Conservation (phyloP, 2,888 invertebrate species). For the Dicranocentrus wangi region DNA sequence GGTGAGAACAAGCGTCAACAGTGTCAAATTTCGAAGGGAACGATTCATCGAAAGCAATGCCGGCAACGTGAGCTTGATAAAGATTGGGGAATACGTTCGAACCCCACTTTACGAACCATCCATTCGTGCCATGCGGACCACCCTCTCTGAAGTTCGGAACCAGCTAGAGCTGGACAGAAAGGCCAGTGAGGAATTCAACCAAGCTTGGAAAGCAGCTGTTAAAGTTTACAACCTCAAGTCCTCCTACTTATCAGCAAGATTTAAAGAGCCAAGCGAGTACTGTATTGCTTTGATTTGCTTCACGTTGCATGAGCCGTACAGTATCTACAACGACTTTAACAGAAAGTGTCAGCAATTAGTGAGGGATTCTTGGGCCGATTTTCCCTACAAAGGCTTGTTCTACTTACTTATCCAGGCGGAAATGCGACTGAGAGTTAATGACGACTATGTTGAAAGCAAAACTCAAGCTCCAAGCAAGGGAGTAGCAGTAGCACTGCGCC, state of each 20-base stretch:
- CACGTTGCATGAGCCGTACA: conserved; percentile 52
- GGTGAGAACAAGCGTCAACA: too few relatives aligned
- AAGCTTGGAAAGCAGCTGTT: conserved; percentile 47
- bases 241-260: not conserved
- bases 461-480: too few relatives aligned
- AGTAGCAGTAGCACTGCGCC: conserved; percentile 14
- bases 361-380: conserved; percentile 28
- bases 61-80: conserved; percentile 34
- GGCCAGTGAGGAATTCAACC: conserved; percentile 7
- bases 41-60: conserved; percentile 46
- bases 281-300: conserved; percentile 59
- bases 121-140: conserved; percentile 48
- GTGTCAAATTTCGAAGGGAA: conserved; percentile 32
- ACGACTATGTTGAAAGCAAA: conserved; percentile 2
- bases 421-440: conserved; percentile 39
- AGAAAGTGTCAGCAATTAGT: conserved; percentile 33
- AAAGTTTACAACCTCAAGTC: conserved; percentile 47
- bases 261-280: conserved; percentile 56
- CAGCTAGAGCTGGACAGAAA: conserved; percentile 31
- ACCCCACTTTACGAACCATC: conserved; percentile 60
- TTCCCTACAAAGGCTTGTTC: conserved; percentile 56
- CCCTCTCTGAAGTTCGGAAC: conserved; percentile 47
- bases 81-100: conserved; percentile 45
- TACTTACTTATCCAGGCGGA: conserved; percentile 62
- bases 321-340: conserved; percentile 53